Conservation (phyloP, 2,888 invertebrate species). For the Toxonevra muliebris region DNA sequence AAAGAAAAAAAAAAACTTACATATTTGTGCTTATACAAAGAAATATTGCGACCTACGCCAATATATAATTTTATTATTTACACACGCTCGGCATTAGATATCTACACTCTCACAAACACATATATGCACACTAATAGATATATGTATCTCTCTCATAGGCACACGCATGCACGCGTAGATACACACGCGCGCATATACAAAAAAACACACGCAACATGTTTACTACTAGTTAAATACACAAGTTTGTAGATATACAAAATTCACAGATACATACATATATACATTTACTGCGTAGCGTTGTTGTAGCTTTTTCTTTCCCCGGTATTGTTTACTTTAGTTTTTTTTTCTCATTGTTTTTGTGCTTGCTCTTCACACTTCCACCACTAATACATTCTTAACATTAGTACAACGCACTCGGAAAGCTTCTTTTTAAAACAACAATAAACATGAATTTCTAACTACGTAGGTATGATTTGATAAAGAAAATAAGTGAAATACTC, state of each 20-base stretch:
- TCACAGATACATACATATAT: slow-evolving; percentile 6
- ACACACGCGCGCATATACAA: background rate
- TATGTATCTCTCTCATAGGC: background rate
- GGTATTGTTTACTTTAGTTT: background rate
- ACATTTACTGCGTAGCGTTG: background rate
- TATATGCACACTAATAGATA: background rate
- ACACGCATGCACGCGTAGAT: background rate
- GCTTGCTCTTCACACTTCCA: no score
- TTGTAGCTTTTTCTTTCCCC: no score
- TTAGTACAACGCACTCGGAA: no score
- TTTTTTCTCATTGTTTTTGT: slow-evolving; percentile 1
- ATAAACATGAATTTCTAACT: no score
- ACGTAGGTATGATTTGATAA: no score
- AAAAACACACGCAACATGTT: background rate
- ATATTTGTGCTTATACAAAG: background rate
- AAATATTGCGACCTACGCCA: slow-evolving; percentile 23
- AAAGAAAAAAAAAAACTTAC: slow-evolving; percentile 20
- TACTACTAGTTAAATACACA: no score
- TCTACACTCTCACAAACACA: slow-evolving; percentile 5
- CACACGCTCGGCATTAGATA: background rate
- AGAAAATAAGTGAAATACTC: no score
- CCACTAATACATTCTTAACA: no score
- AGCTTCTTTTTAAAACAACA: no score
- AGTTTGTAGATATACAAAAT: no score
- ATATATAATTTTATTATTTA: slow-evolving; percentile 15